Evolutionary conservation across 2,888 invertebrate genomes (phyloP), one percentile per base, ranked within the genome.

Genomic region (Lasioglossum marginatum): DNA sequence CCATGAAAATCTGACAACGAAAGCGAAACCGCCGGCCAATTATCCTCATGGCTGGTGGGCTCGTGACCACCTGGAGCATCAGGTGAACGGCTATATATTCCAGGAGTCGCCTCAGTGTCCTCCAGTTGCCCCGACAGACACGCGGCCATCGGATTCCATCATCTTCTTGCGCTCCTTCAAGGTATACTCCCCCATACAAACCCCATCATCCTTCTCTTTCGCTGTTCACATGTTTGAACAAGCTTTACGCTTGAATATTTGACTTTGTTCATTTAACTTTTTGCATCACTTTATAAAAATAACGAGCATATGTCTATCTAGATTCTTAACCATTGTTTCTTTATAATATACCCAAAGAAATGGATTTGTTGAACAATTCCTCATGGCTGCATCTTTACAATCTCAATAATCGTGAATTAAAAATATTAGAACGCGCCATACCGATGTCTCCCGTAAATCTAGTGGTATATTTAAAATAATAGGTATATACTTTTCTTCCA

Each of bases 21-120:
- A 95, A 95, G 95, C 95, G 95, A 95, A 95, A 95, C 95, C 93
- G 89, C 76, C 43, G 82, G 43, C 76, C 94, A 94, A 95, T 95
- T 95, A 94, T 79, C 91, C 92, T 88, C 89, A 87, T 86, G 83
- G 83, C 79, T 91, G 88, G 89, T 89, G 89, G 85, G 88, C 85
- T 89, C 88, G 87, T 90, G 92, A 92, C 91, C 90, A 91, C 86
- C 83, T 82, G 79, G 83, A 82, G 83, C 73, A 87, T 85, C 85
- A 87, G 87, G 89, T 87, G 79, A 88, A 78, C 89, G 90, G 87
- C 92, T 94, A 94, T 94, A 94, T 93, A 94, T 94, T 88, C 80
- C 74, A 89, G 90, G 87, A 89, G 78, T 88, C 79, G 81, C 66
- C 78, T 81, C 78, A 75, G 77, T 81, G 81, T 81, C 82, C 84